These are phyloP conservation scores for Eilema griseolum DNA, from an alignment of 2,888 invertebrate species.

Conservation along the genomic window DNA sequence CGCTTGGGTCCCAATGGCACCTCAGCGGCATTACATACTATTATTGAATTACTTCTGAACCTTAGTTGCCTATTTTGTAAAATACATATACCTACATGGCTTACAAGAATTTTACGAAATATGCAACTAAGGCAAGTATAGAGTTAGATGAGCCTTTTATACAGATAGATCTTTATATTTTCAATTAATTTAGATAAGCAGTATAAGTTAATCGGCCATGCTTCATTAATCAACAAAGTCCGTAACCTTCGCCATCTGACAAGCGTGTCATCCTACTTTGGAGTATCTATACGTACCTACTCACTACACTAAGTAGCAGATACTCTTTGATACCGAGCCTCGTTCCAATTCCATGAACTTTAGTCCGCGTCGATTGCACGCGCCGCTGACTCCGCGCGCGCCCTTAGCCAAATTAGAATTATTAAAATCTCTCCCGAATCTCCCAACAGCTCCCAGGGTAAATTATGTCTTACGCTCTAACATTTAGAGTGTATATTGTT, in stretches of 20 bases:
- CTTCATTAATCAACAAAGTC: not conserved
- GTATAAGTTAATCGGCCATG: not conserved
- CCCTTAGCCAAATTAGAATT: constrained; percentile 68
- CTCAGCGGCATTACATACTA: too few species aligned
- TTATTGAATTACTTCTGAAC: not conserved
- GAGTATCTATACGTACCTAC: too few species aligned
- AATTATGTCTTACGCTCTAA: constrained; percentile 40
- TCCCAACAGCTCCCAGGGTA: constrained; percentile 14
- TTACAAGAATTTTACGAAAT: too few species aligned
- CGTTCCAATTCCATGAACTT: constrained; percentile 45
- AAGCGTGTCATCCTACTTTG: not conserved
- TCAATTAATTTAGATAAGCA: not conserved
- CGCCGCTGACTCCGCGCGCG: constrained; percentile 62
- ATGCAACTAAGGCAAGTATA: too few species aligned
- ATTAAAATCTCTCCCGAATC: constrained; percentile 54
- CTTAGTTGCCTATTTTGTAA: too few species aligned
- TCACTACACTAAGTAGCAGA: not conserved
- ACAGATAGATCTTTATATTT: not conserved
- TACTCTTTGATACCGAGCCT: constrained; percentile 6
- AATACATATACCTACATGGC: too few species aligned
- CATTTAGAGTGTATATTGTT: constrained; percentile 25
- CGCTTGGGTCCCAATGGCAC: too few species aligned
- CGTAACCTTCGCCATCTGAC: not conserved
- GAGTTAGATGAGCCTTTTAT: too few species aligned
- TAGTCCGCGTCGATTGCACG: constrained; percentile 56